Evolutionary conservation across 1,140 invertebrate genomes (phyloP).

Genomic region (Phymorhynchus buccinoides): DNA sequence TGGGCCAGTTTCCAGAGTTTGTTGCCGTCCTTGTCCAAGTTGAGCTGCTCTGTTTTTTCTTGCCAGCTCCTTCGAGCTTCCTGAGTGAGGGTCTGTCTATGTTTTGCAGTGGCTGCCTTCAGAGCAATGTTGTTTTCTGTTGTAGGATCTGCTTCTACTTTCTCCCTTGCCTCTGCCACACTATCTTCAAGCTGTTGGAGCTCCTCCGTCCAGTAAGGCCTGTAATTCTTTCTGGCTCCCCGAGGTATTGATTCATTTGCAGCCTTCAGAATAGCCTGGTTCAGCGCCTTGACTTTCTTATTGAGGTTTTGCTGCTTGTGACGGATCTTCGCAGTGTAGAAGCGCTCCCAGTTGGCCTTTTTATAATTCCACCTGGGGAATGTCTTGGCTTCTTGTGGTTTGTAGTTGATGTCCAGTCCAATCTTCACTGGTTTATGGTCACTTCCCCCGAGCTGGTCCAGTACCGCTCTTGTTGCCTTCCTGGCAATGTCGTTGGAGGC

Average conservation of each 20-base stretch:
- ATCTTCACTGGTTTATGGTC: slow-evolving; percentile 27
- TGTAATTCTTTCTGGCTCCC: slow-evolving; percentile 27
- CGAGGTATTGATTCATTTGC: slow-evolving; percentile 21
- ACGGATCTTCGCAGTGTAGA: background rate
- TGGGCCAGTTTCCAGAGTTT: too few relatives aligned
- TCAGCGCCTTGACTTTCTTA: background rate
- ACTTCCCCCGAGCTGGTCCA: slow-evolving; percentile 29
- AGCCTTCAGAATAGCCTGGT: slow-evolving; percentile 27
- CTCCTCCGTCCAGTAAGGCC: slow-evolving; percentile 20
- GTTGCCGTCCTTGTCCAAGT: background rate
- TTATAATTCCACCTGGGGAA: background rate
- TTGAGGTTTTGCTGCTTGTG: background rate
- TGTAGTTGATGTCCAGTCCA: background rate
- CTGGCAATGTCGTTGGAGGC: background rate
- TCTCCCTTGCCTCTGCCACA: background rate
- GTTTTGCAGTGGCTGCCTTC: background rate
- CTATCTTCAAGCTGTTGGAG: slow-evolving; percentile 17
- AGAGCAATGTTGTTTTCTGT: slow-evolving; percentile 10
- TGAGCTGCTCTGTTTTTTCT: background rate
- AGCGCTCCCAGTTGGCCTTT: background rate
- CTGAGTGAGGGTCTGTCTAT: background rate
- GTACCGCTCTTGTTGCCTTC: slow-evolving; percentile 8
- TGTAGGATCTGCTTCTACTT: background rate
- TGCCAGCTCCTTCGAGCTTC: background rate
- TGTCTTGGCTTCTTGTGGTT: background rate